Conservation (phyloP, 1,140 invertebrate species). For the Mesaphorura yosii region DNA sequence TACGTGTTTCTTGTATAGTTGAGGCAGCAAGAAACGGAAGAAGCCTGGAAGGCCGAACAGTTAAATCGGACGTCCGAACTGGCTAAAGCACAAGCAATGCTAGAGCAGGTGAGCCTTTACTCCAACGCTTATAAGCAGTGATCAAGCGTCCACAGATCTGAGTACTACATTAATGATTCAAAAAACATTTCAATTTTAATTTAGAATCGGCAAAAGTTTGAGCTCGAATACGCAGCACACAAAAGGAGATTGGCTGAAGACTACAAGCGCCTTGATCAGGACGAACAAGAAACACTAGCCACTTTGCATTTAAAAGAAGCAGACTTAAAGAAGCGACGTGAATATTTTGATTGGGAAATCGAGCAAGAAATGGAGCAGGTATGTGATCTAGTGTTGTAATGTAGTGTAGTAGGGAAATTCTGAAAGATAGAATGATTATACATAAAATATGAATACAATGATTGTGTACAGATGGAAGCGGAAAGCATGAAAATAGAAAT, state of each 20-base stretch:
- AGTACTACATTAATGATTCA: too few relatives aligned
- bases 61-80: too few relatives aligned
- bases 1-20: constrained; percentile 32
- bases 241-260: constrained; percentile 43
- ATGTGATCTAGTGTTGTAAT: constrained; percentile 8
- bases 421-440: too few relatives aligned
- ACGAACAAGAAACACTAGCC: constrained; percentile 41
- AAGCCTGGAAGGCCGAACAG: constrained; percentile 40
- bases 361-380: constrained; percentile 37
- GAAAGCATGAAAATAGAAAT: constrained; percentile 22
- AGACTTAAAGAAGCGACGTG: constrained; percentile 43
- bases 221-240: constrained; percentile 47
- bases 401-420: too few relatives aligned
- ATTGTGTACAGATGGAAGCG: constrained; percentile 24
- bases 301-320: constrained; percentile 39
- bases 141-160: too few relatives aligned
- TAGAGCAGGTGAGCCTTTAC: constrained; percentile 30
- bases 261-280: constrained; percentile 41
- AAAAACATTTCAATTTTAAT: too few relatives aligned
- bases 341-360: constrained; percentile 41
- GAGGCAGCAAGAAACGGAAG: constrained; percentile 42
- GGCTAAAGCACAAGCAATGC: too few relatives aligned
- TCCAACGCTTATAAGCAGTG: too few relatives aligned
- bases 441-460: too few relatives aligned
- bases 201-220: constrained; percentile 44